Conservation (phyloP, 2,797 vertebrate species). For the Acanthornis magna region DNA sequence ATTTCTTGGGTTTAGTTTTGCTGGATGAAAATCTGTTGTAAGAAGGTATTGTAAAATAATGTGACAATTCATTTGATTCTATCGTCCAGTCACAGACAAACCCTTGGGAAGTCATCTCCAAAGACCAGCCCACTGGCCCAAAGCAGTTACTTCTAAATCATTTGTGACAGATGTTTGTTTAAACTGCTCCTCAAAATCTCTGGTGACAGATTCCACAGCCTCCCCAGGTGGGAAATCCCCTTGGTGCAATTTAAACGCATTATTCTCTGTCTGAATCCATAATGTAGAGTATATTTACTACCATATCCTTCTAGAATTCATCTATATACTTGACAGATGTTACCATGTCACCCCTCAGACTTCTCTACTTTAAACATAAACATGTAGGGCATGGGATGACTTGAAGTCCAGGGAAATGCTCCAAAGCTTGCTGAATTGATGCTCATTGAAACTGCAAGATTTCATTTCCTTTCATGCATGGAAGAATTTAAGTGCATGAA, state of each 20-base stretch:
- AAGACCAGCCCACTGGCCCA: not conserved
- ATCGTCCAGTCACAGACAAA: not conserved
- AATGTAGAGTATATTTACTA: not conserved
- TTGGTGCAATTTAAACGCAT: not conserved
- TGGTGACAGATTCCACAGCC: not conserved
- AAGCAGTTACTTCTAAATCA: not conserved
- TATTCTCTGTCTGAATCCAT: not conserved
- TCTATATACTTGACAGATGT: not conserved
- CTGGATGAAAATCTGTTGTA: not conserved
- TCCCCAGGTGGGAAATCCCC: not conserved
- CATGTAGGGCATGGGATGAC: no score
- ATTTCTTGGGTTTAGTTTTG: not conserved
- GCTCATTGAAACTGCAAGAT: no score
- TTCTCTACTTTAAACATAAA: not conserved
- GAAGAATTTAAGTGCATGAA: no score
- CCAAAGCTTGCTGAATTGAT: no score
- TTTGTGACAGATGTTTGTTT: not conserved
- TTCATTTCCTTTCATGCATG: no score
- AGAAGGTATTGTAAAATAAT: not conserved
- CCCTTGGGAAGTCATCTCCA: not conserved
- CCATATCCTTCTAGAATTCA: not conserved
- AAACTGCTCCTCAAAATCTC: not conserved
- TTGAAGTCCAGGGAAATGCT: no score
- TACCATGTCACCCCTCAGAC: not conserved
- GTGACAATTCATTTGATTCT: not conserved